Base-by-base conservation (phyloP, 2,888 invertebrate genomes). In the Dendrolimus pini region DNA sequence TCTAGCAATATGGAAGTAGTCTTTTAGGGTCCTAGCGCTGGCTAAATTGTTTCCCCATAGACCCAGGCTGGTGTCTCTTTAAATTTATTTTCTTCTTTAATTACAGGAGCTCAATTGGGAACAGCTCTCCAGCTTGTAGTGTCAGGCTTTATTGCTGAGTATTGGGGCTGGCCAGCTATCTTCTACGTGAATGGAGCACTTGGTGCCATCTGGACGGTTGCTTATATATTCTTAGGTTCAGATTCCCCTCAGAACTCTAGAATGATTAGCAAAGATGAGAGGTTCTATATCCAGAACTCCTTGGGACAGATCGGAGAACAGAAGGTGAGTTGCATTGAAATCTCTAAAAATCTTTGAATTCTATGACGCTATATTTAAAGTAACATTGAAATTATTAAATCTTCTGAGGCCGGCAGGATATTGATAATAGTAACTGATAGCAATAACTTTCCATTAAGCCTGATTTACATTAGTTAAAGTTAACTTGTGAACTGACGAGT, bases 91-190 rank as follows among this genome's bases (percentile, higher is more conserved):
- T n/a, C n/a, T n/a, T n/a, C n/a, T n/a, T n/a, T n/a, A n/a, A n/a
- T n/a, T n/a, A n/a, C 78, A 82, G 93, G 93, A 1, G 84, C 80
- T 0, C 91, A 92, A 57, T 79, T 93, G 0, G 94, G 94, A 1
- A 93, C 93, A 7, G 92, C 93, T 0, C 58, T 93, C 0, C 90
- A 93, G 55, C 75, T 93, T 66, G 83, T 93, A 30, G 70, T 85
- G 18, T 91, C 93, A 2, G 86, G 86, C 0, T 85, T 78, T 62
- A 72, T 85, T 55, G 80, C 85, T 0, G 74, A 79, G 42, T 73
- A 55, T 10, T 85, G 89, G 71, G 94, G 94, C 30, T 95, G 95
- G 95, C 93, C 93, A 0, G 92, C 93, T 54, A 93, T 94, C 30
- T 95, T 95, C 74, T 95, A 95, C 68, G 73, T 88, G 0, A 92